phyloP scores from a whole-genome alignment of 2,113 vertebrate species.

The Erythrocercus mccallii region DNA sequence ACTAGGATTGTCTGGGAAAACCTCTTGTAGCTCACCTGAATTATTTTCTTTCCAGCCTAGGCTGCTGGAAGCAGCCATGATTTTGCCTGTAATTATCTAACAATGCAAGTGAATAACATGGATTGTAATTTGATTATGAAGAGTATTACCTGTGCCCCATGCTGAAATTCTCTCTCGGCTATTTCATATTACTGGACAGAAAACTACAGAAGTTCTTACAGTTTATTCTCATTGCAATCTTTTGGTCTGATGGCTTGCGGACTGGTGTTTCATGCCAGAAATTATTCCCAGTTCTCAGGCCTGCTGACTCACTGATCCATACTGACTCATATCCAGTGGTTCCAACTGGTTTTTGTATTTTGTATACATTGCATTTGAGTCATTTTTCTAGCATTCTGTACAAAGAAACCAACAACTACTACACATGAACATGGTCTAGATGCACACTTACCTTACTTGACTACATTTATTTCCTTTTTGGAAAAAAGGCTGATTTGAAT shows the following conservation, averaged over 20 bases:
- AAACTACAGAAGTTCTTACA: slow-evolving; percentile 10
- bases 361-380: not conserved
- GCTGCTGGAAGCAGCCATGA: not conserved
- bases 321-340: slow-evolving; percentile 27
- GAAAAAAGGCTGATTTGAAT: not conserved
- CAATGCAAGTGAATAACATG: not conserved
- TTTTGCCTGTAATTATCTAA: not conserved
- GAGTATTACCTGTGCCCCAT: not conserved
- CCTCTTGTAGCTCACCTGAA: not conserved
- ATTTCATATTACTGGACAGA: slow-evolving; percentile 30
- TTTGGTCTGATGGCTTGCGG: not conserved
- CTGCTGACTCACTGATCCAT: slow-evolving; percentile 32
- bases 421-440: accelerated
- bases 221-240: slow-evolving; percentile 1
- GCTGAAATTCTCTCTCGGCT: slow-evolving; percentile 23
- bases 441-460: accelerated
- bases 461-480: not conserved
- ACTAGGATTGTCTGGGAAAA: not conserved
- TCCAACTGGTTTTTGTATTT: not conserved
- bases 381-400: not conserved
- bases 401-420: not conserved
- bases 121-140: not conserved
- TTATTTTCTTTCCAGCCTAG: not conserved
- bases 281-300: slow-evolving; percentile 39
- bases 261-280: not conserved